A percentile compares a stretch with the other conserved stretches of the same genome.
These are phyloP conservation scores for Pempheris klunzingeri DNA, from an alignment of 2,797 vertebrate species.

Conservation along the genomic window DNA sequence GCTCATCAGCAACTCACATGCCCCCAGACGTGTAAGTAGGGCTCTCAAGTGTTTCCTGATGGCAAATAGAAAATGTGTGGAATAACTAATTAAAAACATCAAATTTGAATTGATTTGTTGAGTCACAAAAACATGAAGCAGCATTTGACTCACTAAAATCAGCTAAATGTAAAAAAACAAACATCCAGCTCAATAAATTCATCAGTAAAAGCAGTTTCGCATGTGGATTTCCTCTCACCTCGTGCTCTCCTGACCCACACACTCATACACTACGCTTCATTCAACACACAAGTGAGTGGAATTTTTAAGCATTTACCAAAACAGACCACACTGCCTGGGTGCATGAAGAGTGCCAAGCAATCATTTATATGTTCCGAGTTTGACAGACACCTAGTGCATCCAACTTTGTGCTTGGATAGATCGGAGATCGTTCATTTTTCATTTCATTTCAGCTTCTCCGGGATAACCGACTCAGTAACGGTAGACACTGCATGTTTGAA, in stretches of 20 bases:
- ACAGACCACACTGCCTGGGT: not conserved
- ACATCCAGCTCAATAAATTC: slow-evolving; percentile 27
- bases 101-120: slow-evolving; percentile 1
- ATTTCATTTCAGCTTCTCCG: slow-evolving; percentile 24
- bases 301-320: slow-evolving; percentile 36
- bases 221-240: not conserved
- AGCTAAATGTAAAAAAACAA: not conserved
- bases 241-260: not conserved
- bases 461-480: slow-evolving; percentile 3
- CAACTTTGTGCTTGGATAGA: slow-evolving; percentile 6
- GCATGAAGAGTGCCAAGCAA: slow-evolving; percentile 10
- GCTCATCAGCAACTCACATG: not conserved
- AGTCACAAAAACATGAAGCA: slow-evolving; percentile 14
- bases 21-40: not conserved
- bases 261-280: slow-evolving; percentile 4
- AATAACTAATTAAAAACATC: slow-evolving; percentile 6
- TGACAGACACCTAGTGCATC: slow-evolving; percentile 21
- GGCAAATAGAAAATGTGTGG: not conserved
- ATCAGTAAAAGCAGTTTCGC: slow-evolving; percentile 14
- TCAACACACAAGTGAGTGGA: not conserved
- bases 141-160: slow-evolving; percentile 16
- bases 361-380: slow-evolving; percentile 26
- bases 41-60: not conserved
- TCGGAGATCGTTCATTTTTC: slow-evolving; percentile 24
- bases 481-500: not conserved